Evolutionary conservation across 2,888 invertebrate genomes (phyloP), one percentile per base, ranked within the genome.

Genomic region (Pardosa pseudoannulata): DNA sequence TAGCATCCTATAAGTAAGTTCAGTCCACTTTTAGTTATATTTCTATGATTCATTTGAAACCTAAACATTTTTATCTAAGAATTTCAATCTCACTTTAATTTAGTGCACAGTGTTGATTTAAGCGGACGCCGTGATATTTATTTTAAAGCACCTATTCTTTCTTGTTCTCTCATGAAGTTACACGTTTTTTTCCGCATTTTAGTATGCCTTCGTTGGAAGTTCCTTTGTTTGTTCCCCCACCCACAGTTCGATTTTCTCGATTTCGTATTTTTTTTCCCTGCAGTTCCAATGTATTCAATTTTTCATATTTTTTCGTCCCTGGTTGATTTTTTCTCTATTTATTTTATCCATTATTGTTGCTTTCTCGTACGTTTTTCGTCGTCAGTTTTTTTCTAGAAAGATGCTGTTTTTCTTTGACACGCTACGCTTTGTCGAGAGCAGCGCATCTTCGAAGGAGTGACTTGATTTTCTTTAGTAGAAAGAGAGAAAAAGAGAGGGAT

Each of bases 261-360:
- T 73, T 80, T 74, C 81, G 32, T 78, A 72, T 73, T 83, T 83
- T 71, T 23, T 23, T 23, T 13, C 16, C 62, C 81, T 83, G 23
- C 78, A 50, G 39, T 65, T 65, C 73, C 72, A 72, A 83, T 83
- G 83, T 83, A 83, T 83, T 83, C 83, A 83, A 83, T 83, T 83
- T 83, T 83, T 83, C 78, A 83, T 82, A 76, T 72, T 78, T 83
- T 78, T 78, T 78, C 65, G 50, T 76, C 27, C 56, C 78, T 56
- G 46, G 46, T 64, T 71, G 75, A 29, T 56, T 72, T 73, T 75
- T 65, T 78, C 73, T 65, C 64, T 76, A 72, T 72, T 82, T 82
- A 72, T 82, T 82, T 83, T 78, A 78, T 83, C 72, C 83, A 73
- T 78, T 83, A 83, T 83, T 83, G 83, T 83, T 83, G 72, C 78